A percentile compares a stretch with the other conserved stretches of the same genome.
phyloP scores from a whole-genome alignment of 2,797 vertebrate species.

The Microhierax caerulescens region DNA sequence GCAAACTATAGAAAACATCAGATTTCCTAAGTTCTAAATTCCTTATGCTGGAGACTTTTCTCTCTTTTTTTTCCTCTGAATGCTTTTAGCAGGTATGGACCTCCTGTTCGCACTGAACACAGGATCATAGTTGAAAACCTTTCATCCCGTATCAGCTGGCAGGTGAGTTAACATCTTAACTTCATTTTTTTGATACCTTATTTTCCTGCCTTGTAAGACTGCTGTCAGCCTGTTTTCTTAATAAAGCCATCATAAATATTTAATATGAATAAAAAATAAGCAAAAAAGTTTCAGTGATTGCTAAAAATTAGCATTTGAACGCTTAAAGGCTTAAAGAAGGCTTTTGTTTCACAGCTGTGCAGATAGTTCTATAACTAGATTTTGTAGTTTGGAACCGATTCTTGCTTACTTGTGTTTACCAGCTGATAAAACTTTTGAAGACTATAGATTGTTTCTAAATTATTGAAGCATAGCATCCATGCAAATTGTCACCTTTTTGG shows the following conservation, averaged over 20 bases:
- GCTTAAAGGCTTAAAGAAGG: background rate
- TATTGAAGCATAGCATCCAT: background rate
- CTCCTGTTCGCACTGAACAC: slow-evolving; percentile 90
- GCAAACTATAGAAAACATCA: background rate
- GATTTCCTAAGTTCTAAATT: background rate
- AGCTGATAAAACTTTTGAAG: background rate
- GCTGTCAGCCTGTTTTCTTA: background rate
- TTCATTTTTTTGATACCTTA: background rate
- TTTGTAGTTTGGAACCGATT: background rate
- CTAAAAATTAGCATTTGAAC: background rate
- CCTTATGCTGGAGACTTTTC: background rate
- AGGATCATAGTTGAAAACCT: slow-evolving; percentile 93
- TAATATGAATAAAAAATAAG: background rate
- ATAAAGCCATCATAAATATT: slow-evolving; percentile 70
- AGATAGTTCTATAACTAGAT: background rate
- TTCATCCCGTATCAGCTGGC: slow-evolving; percentile 92
- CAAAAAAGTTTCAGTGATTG: background rate
- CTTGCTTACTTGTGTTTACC: background rate
- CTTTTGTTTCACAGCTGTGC: background rate
- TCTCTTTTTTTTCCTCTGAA: background rate
- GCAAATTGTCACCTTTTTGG: background rate
- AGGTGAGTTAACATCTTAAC: slow-evolving; percentile 78
- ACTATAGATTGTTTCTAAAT: background rate
- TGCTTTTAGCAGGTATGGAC: slow-evolving; percentile 82
- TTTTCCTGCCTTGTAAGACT: background rate